A percentile compares a stretch with the other conserved stretches of the same genome.
These are phyloP conservation scores for Falco punctatus DNA, from an alignment of 2,113 vertebrate genomes.

Conservation along the genomic window DNA sequence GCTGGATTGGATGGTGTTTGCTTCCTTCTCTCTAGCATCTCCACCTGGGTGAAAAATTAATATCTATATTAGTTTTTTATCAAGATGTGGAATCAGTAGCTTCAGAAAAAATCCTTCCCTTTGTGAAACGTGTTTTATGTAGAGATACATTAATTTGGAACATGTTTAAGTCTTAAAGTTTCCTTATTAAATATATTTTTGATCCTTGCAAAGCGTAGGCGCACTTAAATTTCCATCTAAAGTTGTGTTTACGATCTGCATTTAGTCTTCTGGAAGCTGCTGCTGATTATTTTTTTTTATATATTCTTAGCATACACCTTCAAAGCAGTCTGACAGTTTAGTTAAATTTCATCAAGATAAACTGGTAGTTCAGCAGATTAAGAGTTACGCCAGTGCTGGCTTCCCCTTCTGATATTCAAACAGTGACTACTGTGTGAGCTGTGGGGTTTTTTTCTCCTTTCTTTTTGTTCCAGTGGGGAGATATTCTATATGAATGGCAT, in stretches of 20 bases:
- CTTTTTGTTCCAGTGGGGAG: not conserved
- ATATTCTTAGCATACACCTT: not conserved
- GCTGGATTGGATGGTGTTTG: not conserved
- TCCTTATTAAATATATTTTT: not conserved
- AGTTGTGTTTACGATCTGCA: not conserved
- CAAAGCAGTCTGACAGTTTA: not conserved
- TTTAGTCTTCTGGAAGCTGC: not conserved
- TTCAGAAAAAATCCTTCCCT: not conserved
- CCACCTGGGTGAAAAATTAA: not conserved
- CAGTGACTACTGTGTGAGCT: not conserved
- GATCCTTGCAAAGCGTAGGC: not conserved
- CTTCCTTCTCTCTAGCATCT: not conserved
- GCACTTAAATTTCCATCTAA: not conserved
- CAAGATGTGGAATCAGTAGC: not conserved
- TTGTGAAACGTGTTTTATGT: not conserved
- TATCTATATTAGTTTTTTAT: not conserved
- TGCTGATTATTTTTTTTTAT: not conserved
- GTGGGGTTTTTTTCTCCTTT: not conserved
- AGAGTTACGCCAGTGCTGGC: not conserved
- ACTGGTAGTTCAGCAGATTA: not conserved
- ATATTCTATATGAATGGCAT: not conserved
- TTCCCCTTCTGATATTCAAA: not conserved
- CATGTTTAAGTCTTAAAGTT: not conserved
- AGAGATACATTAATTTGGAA: not conserved
- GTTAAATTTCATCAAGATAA: not conserved